phyloP scores from a whole-genome alignment of 2,797 vertebrate species.

The Gymnothorax reevesii region DNA sequence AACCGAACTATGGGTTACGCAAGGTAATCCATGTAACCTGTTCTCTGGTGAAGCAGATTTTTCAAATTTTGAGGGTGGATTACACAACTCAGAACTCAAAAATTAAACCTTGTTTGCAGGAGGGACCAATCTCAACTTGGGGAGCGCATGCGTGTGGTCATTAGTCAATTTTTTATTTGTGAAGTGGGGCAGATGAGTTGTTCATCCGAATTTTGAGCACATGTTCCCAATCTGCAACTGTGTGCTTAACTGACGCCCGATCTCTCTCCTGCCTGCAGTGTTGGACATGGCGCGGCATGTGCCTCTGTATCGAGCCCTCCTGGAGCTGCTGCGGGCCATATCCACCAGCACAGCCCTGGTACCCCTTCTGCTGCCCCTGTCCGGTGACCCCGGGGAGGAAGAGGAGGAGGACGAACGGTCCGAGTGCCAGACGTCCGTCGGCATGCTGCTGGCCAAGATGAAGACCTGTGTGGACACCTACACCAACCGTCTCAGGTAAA shows the following conservation, averaged over 20 bases:
- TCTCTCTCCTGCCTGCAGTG: constrained; percentile 66
- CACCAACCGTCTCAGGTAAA: constrained; percentile 91
- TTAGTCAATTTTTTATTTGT: too few relatives aligned
- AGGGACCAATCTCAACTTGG: neutral
- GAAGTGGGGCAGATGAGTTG: neutral
- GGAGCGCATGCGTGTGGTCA: neutral
- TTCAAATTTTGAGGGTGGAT: too few relatives aligned
- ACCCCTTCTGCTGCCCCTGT: constrained; percentile 89
- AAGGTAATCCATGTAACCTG: too few relatives aligned
- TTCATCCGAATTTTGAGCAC: neutral
- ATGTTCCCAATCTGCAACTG: neutral
- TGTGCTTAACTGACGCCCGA: neutral
- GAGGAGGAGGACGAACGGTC: constrained; percentile 86
- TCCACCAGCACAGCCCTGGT: constrained; percentile 91
- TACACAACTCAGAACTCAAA: too few relatives aligned
- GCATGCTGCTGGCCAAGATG: constrained; percentile 96
- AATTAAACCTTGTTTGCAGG: too few relatives aligned
- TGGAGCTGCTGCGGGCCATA: constrained; percentile 92
- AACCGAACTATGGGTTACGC: too few relatives aligned
- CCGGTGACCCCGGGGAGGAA: constrained; percentile 80
- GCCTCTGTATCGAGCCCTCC: constrained; percentile 89
- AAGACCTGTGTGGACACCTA: constrained; percentile 99
- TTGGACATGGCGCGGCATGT: constrained; percentile 98
- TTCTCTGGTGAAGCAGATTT: too few relatives aligned
- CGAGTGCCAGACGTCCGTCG: constrained; percentile 92